A percentile compares a stretch with the other conserved stretches of the same genome.
These are phyloP conservation scores for Pampusana beccarii DNA, from an alignment of 2,113 vertebrate species.

Conservation along the genomic window DNA sequence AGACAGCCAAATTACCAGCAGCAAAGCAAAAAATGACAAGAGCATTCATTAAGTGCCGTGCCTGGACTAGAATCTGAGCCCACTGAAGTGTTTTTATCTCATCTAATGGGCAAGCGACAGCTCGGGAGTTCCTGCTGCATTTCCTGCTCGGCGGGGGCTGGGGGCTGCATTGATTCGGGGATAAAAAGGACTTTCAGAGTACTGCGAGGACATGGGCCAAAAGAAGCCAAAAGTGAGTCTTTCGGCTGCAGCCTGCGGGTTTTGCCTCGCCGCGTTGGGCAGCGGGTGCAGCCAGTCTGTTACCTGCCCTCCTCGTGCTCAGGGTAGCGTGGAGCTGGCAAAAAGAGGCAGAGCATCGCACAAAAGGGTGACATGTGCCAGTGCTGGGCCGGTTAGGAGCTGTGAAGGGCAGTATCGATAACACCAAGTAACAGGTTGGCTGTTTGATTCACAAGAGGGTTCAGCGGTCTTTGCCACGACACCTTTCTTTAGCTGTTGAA, in stretches of 20 bases:
- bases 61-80: constrained; percentile 30
- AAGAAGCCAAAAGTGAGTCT: not conserved
- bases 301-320: not conserved
- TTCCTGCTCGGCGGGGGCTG: constrained; percentile 41
- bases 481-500: not conserved
- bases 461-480: not conserved
- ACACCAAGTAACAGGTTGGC: fast-evolving
- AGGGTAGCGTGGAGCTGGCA: not conserved
- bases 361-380: not conserved
- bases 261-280: not conserved
- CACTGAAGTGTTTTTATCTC: constrained; percentile 65
- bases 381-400: not conserved
- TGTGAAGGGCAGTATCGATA: not conserved
- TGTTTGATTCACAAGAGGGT: not conserved
- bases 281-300: not conserved
- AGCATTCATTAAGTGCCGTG: constrained; percentile 64
- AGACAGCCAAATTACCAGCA: constrained; percentile 67
- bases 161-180: constrained; percentile 55
- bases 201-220: not conserved
- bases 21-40: constrained; percentile 67
- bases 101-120: constrained; percentile 36
- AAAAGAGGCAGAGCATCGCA: not conserved
- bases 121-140: constrained; percentile 43
- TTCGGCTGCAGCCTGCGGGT: not conserved
- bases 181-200: constrained; percentile 60